Evolutionary conservation across 2,888 invertebrate genomes (phyloP), one percentile per base, ranked within the genome.

Genomic region (Leucophenga montana): DNA sequence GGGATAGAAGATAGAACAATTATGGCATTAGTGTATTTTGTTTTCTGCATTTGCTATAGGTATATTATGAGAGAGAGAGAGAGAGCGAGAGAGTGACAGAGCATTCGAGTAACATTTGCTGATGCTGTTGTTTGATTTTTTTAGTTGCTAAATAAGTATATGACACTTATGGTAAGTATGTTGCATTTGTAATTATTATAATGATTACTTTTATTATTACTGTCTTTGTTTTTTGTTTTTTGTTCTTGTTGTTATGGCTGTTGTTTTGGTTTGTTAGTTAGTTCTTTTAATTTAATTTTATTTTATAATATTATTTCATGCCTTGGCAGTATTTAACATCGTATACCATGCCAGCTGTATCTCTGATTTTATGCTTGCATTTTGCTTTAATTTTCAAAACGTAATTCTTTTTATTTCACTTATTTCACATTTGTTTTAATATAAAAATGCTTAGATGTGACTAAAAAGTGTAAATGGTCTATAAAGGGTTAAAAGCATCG

Each of bases 151-250:
- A 33, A 27, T 66, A 54, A 18, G 53, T 44, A 71, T 68, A 53
- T 61, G 69, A 22, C 56, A 66, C 59, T 67, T 72, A 54, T 39
- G 39, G 8, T 39, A 39, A 11, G 39, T 39, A 27, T 27, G 27
- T 39, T 39, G 39, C 39, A 39, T 39, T 70, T 68, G 68, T 14
- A 74, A 64, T 70, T 69, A 61, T 69, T 69, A 50, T 64, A 48
- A 69, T 70, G 59, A 67, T 76, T 78, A 77, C 78, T 76, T 66
- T 77, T 77, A 74, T 75, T 70, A 74, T 78, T 75, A 78, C 74
- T 73, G 72, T 77, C 74, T 77, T 74, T 77, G 77, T 78, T n/a
- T 78, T 75, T 79, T 74, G 44, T 66, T 39, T 3, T 76, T 73
- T 27, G 27, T 27, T 27, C 3, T 77, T 65, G 20, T 50, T 65